phyloP scores from a whole-genome alignment of 2,113 vertebrate species.

The Triplophysa siluroides region DNA sequence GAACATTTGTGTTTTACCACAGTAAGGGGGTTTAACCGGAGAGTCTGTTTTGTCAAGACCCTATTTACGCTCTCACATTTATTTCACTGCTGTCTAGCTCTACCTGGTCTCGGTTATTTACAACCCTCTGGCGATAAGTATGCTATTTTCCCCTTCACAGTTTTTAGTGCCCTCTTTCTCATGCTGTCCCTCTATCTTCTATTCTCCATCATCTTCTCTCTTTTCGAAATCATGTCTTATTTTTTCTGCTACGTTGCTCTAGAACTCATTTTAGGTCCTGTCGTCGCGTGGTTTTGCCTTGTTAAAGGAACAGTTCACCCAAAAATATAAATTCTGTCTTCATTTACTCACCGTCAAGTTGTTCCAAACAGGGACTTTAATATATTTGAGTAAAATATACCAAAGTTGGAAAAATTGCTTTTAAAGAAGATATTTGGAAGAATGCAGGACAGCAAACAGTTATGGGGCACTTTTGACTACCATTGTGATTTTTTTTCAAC shows the following conservation, averaged over 20 bases:
- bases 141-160: not conserved
- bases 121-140: not conserved
- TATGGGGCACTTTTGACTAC: no score
- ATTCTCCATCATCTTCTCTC: not conserved
- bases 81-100: not conserved
- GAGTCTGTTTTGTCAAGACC: constrained; percentile 14
- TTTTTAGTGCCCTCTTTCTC: constrained; percentile 1
- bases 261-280: constrained; percentile 17
- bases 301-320: not conserved
- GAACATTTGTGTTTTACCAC: not conserved
- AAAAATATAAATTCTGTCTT: no score
- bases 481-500: no score
- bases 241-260: not conserved
- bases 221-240: not conserved
- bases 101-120: constrained; percentile 9
- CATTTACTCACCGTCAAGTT: no score
- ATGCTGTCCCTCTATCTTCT: not conserved
- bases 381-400: no score
- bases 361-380: no score
- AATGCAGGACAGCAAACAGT: no score
- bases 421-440: no score
- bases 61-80: not conserved
- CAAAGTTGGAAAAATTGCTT: no score
- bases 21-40: not conserved
- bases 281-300: not conserved